Base-by-base conservation (phyloP, 1,140 invertebrate genomes). In the Ruditapes philippinarum region DNA sequence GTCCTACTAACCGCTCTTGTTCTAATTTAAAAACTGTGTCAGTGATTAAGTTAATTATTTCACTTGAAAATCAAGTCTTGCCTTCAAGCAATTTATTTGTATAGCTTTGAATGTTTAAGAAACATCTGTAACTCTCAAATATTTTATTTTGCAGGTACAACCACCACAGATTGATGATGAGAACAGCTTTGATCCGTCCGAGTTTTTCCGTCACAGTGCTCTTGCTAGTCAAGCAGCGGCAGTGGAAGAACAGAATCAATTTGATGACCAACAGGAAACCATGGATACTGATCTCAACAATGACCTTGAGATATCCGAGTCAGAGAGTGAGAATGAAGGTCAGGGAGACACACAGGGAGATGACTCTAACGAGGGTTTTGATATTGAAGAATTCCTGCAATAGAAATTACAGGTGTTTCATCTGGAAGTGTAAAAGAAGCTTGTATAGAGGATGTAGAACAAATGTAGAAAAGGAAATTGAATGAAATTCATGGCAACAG, bases 301-400 rank as follows among this genome's bases (percentile, higher is more conserved):
- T 62, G 97, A 98, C 96, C 96, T 98, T 62, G 97, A 97, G 76
- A 97, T 98, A 38, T 98, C 97, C 17, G 98, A 98, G 88, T 98
- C 97, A 65, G 97, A 98, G 95, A 96, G 70, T 93, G 96, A 91
- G 1, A 86, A 88, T 28, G 88, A 88, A 38, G 73, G 74, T 40
- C 42, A 78, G 17, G 22, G 25, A 31, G 51, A 73, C 11, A 65
- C 74, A 31, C 62, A 88, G n/a, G 45, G 89, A 36, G 91, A 91
- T 9, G 84, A 93, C 60, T 76, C 90, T 22, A 92, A 93, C 68
- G 94, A 94, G 79, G 93, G 93, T 5, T 95, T 95, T 92, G 94
- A 95, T 88, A 93, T 95, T 81, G 94, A 95, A 45, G 94, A 95
- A 70, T 95, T 94, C 81, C 90, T 95, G 17, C 60, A 89, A 36